These are phyloP conservation scores for Laticauda laticaudata DNA, from an alignment of 2,113 vertebrate species.

Conservation along the genomic window DNA sequence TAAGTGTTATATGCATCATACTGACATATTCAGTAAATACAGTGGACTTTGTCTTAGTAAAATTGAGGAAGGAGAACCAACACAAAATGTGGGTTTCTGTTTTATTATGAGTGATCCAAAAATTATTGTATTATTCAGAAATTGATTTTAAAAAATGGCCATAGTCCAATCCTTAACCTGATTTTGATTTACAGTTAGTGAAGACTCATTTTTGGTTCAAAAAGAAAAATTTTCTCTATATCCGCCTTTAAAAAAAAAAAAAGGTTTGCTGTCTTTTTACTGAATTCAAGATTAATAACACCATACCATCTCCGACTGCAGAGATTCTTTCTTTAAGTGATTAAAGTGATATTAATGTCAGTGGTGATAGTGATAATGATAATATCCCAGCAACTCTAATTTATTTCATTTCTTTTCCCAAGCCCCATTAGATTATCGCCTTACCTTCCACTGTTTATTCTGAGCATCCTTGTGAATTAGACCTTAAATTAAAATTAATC, in stretches of 20 bases:
- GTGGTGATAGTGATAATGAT: neutral
- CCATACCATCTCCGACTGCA: neutral
- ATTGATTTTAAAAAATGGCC: neutral
- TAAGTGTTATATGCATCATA: neutral
- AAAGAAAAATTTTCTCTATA: neutral
- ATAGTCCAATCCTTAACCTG: neutral
- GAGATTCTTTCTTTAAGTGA: neutral
- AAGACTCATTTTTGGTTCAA: neutral
- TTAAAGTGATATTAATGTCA: neutral
- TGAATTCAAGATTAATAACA: neutral
- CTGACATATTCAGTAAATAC: neutral
- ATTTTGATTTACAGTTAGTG: neutral
- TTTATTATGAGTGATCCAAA: neutral
- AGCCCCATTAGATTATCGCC: neutral
- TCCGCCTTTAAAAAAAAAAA: neutral
- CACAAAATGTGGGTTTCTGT: neutral
- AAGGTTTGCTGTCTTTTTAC: neutral
- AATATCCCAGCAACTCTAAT: neutral
- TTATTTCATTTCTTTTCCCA: neutral
- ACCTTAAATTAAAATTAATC: neutral
- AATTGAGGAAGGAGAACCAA: neutral
- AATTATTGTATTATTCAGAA: neutral
- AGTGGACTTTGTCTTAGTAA: neutral
- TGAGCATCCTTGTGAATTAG: neutral
- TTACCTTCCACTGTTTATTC: neutral